phyloP scores from a whole-genome alignment of 2,113 vertebrate species.

The Perccottus glenii region DNA sequence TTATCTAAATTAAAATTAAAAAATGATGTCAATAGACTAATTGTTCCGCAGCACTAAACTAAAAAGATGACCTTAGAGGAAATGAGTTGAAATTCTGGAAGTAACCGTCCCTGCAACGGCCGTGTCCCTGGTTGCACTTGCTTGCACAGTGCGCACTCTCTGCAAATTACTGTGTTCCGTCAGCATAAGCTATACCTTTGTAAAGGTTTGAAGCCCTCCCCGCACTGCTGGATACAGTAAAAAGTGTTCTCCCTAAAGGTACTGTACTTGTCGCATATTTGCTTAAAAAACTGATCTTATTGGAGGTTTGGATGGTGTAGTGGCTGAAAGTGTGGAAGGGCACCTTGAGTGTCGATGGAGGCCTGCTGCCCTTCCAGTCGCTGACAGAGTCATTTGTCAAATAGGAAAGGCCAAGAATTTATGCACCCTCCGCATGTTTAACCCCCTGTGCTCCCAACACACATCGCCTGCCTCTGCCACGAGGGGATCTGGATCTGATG shows the following conservation, averaged over 20 bases:
- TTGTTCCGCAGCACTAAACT: neutral
- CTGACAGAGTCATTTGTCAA: constrained; percentile 79
- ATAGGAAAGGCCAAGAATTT: constrained; percentile 63
- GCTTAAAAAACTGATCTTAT: constrained; percentile 30
- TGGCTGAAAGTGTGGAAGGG: constrained; percentile 56
- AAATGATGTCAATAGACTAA: neutral
- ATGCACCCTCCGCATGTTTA: constrained; percentile 63
- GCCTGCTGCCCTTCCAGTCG: constrained; percentile 49
- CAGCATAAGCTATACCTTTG: constrained; percentile 12
- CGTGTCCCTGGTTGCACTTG: neutral
- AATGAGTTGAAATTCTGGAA: neutral
- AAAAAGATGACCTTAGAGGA: neutral
- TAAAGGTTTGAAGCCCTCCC: constrained; percentile 13
- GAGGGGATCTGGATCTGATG: constrained; percentile 58
- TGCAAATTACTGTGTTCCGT: constrained; percentile 2
- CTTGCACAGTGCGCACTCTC: neutral
- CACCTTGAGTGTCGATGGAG: constrained; percentile 70
- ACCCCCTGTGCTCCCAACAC: constrained; percentile 42
- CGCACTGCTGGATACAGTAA: constrained; percentile 23
- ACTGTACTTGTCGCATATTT: constrained; percentile 27
- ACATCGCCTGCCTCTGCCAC: constrained; percentile 22
- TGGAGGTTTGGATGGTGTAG: constrained; percentile 12
- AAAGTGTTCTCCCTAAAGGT: constrained; percentile 26
- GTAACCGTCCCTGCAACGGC: neutral
- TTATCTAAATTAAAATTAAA: too few species aligned